These are phyloP conservation scores for Lathronympha strigana DNA, from an alignment of 2,888 invertebrate genomes.

Conservation along the genomic window DNA sequence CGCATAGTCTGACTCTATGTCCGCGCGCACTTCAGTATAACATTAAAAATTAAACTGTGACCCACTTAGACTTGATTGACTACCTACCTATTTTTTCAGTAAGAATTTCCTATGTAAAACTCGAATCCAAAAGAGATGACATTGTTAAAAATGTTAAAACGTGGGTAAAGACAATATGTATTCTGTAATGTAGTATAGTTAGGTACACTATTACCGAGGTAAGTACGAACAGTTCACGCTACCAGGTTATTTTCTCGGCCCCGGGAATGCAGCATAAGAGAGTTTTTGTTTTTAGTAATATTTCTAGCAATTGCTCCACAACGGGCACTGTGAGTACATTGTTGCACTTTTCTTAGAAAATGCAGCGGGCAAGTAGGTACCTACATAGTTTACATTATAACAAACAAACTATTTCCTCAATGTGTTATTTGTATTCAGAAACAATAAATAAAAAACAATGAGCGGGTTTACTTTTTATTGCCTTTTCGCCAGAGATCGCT, in stretches of 20 bases:
- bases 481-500: constrained; percentile 1
- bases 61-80: no score
- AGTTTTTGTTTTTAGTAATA: constrained; percentile 29
- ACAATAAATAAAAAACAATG: background rate
- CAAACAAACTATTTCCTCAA: background rate
- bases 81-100: no score
- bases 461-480: background rate
- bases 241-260: constrained; percentile 16
- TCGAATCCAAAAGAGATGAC: no score
- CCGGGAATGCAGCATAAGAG: constrained; percentile 21
- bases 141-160: no score
- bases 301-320: constrained; percentile 27
- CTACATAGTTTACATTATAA: background rate
- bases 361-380: background rate
- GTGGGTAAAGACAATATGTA: no score
- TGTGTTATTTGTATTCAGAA: background rate
- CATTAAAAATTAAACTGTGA: no score
- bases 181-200: background rate
- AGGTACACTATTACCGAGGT: background rate
- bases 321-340: constrained; percentile 20
- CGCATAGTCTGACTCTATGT: no score
- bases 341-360: constrained; percentile 31
- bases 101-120: no score
- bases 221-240: background rate
- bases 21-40: no score